Evolutionary conservation across 2,888 invertebrate genomes (phyloP).

Genomic region (Branchipolynoe longqiensis): DNA sequence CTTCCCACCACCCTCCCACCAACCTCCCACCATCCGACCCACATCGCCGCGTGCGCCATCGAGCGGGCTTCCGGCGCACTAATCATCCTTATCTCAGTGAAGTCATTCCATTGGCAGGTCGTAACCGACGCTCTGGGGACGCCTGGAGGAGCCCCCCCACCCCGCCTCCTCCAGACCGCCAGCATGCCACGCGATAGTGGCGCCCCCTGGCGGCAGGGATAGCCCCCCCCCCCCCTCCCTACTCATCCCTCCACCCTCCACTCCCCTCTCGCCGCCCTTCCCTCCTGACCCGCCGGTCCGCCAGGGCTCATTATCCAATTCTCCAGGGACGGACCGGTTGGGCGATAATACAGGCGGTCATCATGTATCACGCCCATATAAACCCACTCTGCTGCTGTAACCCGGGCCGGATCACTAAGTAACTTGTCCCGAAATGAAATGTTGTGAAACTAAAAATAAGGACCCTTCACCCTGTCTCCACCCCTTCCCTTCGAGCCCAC

Average conservation of each 20-base stretch:
- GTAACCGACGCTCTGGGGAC: neutral
- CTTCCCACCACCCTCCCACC: neutral
- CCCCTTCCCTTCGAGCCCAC: no score
- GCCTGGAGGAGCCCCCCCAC: neutral
- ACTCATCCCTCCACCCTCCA: no score
- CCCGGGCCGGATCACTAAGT: no score
- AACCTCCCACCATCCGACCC: neutral
- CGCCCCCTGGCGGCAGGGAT: neutral
- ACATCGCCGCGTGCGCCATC: neutral
- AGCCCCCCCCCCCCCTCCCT: no score
- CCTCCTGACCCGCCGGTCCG: conserved; percentile 14
- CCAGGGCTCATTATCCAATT: neutral
- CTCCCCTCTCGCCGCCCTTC: no score
- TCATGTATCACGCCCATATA: conserved; percentile 26
- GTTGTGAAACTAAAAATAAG: no score
- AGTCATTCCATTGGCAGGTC: conserved; percentile 34
- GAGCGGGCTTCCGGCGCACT: neutral
- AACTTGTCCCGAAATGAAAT: no score
- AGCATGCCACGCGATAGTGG: neutral
- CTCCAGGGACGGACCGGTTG: neutral
- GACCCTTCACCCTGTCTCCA: no score
- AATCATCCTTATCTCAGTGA: conserved; percentile 32
- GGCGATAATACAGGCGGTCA: conserved; percentile 24
- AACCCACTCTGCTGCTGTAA: no score
- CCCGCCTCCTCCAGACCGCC: no score